A percentile compares a stretch with the other conserved stretches of the same genome.
These are phyloP conservation scores for Galendromus occidentalis DNA, from an alignment of 1,140 invertebrate species.

Conservation along the genomic window DNA sequence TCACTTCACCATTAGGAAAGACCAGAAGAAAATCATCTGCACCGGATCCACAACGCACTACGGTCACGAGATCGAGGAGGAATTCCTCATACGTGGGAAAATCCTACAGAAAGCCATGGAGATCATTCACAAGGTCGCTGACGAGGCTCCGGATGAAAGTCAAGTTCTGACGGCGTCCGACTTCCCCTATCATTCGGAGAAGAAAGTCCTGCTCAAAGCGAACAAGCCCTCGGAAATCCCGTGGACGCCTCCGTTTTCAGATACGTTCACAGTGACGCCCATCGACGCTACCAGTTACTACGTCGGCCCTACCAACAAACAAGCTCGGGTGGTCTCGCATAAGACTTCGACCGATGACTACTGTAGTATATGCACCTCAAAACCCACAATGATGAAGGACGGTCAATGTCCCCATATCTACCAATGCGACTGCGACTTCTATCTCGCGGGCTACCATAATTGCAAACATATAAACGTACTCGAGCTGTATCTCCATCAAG, in stretches of 20 bases:
- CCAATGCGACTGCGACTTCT: constrained; percentile 7
- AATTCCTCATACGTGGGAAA: not conserved
- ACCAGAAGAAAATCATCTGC: not conserved
- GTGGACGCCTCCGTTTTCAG: not conserved
- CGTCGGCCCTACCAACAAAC: not conserved
- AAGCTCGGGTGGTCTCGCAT: not conserved
- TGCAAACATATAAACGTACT: constrained; percentile 7
- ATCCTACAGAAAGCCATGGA: constrained; percentile 8
- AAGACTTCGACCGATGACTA: not conserved
- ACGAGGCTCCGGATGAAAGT: not conserved
- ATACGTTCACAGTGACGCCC: constrained; percentile 6
- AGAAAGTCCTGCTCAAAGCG: not conserved
- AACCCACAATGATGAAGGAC: not conserved
- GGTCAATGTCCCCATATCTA: constrained; percentile 7
- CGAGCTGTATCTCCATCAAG: not conserved
- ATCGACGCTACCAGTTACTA: not conserved
- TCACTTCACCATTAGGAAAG: not conserved
- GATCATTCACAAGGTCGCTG: not conserved
- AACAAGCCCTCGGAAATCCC: not conserved
- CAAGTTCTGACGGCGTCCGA: not conserved
- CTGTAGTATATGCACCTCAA: not conserved
- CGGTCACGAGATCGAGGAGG: constrained; percentile 2
- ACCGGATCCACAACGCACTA: not conserved
- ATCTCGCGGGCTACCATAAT: constrained; percentile 2
- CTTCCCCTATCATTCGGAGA: constrained; percentile 3